Conservation (phyloP, 2,113 vertebrate species). For the Boleophthalmus pectinirostris region DNA sequence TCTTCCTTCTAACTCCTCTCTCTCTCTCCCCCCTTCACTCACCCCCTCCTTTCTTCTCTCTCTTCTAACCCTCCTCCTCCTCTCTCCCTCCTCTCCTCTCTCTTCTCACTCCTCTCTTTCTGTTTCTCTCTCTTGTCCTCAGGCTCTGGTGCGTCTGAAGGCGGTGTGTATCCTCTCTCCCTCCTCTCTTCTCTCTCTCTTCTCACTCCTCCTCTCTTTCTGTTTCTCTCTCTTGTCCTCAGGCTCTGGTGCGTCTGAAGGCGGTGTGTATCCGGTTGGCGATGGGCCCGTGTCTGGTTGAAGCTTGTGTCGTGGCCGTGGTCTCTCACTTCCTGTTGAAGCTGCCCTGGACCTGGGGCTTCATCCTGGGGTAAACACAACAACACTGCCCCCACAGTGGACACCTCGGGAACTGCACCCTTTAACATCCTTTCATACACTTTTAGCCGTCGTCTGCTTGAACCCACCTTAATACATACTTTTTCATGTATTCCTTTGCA, state of each 20-base stretch:
- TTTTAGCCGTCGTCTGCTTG: too few species aligned
- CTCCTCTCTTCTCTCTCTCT: too few species aligned
- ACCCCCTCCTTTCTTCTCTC: not conserved
- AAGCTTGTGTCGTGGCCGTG: slow-evolving; percentile 79
- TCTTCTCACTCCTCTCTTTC: too few species aligned
- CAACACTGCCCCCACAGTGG: not conserved
- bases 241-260: slow-evolving; percentile 89
- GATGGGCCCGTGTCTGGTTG: slow-evolving; percentile 82
- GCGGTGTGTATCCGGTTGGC: slow-evolving; percentile 87
- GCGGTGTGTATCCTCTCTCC: slow-evolving; percentile 86
- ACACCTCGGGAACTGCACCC: not conserved
- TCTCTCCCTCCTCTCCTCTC: too few species aligned
- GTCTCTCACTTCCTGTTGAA: slow-evolving; percentile 83
- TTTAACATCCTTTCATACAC: not conserved
- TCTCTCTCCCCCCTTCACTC: not conserved
- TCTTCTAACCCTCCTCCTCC: not conserved
- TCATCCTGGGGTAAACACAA: slow-evolving; percentile 88
- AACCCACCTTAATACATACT: too few species aligned
- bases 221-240: not conserved
- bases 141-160: slow-evolving; percentile 89
- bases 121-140: not conserved
- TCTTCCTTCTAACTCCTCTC: not conserved
- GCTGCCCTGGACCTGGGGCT: slow-evolving; percentile 91
- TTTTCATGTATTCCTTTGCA: too few species aligned
- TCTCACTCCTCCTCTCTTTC: too few species aligned